Conservation (phyloP, 2,888 invertebrate genomes). For the Rhamnusium bicolor region DNA sequence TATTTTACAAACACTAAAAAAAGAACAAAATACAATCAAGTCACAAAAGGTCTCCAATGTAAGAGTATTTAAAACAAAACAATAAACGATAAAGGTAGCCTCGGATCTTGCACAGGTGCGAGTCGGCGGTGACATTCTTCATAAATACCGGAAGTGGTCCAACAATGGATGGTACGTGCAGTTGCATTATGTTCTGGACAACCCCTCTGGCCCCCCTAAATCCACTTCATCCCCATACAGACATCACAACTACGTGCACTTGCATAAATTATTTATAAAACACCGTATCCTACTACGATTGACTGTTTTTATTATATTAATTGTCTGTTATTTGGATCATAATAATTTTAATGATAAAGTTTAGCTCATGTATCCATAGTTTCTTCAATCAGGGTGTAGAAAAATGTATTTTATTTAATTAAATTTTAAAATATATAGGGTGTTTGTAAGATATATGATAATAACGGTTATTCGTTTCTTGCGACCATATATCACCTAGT, state of each 20-base stretch:
- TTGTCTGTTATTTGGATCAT: slow-evolving; percentile 17
- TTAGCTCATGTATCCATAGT: not conserved
- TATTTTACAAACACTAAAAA: not conserved
- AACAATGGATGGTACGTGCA: slow-evolving; percentile 68
- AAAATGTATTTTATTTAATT: too few species aligned
- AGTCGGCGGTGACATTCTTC: slow-evolving; percentile 57
- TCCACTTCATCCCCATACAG: slow-evolving; percentile 49
- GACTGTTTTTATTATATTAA: slow-evolving; percentile 7
- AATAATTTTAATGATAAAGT: not conserved
- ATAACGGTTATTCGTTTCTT: too few species aligned
- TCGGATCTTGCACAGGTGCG: slow-evolving; percentile 55
- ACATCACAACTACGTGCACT: slow-evolving; percentile 60
- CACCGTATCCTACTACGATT: slow-evolving; percentile 11
- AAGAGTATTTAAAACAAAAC: slow-evolving; percentile 46
- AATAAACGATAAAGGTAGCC: slow-evolving; percentile 49
- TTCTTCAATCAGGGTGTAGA: too few species aligned
- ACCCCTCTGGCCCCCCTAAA: slow-evolving; percentile 49
- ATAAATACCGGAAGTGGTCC: slow-evolving; percentile 67
- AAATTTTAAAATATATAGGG: too few species aligned
- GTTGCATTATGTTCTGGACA: slow-evolving; percentile 65
- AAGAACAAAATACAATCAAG: not conserved
- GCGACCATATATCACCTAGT: too few species aligned
- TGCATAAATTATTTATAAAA: slow-evolving; percentile 62
- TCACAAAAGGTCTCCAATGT: slow-evolving; percentile 9
- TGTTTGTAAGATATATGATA: too few species aligned